A percentile compares a stretch with the other conserved stretches of the same genome.
Conservation (phyloP, 2,797 vertebrate genomes). For the Fundulus diaphanus region DNA sequence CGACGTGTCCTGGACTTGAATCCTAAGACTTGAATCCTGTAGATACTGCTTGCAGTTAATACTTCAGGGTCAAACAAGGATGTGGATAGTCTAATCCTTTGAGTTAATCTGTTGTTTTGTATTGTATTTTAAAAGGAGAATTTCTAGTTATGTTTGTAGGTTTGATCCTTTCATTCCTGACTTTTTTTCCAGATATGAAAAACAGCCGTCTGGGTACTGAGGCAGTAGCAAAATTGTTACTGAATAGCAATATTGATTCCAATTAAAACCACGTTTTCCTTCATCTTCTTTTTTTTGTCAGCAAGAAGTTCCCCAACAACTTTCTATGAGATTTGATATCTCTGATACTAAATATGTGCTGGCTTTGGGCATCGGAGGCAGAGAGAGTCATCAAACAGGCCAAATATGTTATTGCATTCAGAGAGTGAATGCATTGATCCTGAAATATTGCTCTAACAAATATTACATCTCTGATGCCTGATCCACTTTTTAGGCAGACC, state of each 20-base stretch:
- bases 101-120: conserved; percentile 35
- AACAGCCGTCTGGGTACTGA: background rate
- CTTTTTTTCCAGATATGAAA: background rate
- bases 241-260: background rate
- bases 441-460: background rate
- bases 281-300: background rate
- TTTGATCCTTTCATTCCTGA: background rate
- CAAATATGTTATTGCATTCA: background rate
- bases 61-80: conserved; percentile 45
- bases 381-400: background rate
- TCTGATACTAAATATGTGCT: background rate
- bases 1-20: background rate
- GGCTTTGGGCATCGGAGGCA: background rate
- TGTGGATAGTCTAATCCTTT: conserved; percentile 45
- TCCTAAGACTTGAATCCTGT: too few relatives aligned
- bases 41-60: conserved; percentile 20
- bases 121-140: conserved; percentile 6
- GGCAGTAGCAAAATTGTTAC: background rate
- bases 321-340: background rate
- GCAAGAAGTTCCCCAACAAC: background rate
- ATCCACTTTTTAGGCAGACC: too few relatives aligned
- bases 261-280: background rate
- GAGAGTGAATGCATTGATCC: background rate
- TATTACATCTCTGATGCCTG: too few relatives aligned
- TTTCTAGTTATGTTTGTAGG: background rate